Conservation (phyloP, 2,113 vertebrate genomes). For the Podilymbus podiceps region DNA sequence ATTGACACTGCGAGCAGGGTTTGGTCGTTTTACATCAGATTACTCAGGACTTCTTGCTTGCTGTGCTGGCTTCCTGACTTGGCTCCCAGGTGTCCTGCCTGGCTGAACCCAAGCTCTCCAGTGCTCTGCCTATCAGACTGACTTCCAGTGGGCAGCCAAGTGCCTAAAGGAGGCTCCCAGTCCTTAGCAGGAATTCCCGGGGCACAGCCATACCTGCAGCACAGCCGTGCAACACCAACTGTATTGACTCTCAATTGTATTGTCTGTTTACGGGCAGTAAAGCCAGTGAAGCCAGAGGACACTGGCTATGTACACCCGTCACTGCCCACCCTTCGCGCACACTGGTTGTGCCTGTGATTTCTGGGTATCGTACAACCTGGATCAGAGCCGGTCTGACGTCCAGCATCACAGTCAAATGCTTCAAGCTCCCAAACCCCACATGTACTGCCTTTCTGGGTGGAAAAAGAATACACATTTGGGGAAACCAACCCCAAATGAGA, state of each 20-base stretch:
- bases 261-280: rapidly evolving
- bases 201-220: neutral
- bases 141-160: neutral
- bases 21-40: neutral
- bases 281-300: neutral
- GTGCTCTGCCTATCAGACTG: rapidly evolving
- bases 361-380: neutral
- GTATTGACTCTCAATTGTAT: too few species aligned
- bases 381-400: too few species aligned
- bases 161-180: rapidly evolving
- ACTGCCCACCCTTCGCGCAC: rapidly evolving
- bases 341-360: neutral
- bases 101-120: neutral
- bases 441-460: neutral
- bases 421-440: rapidly evolving
- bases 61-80: neutral
- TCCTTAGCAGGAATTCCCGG: neutral
- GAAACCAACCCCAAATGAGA: neutral
- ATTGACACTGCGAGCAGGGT: rapidly evolving
- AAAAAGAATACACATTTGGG: rapidly evolving
- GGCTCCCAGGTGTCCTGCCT: rapidly evolving
- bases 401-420: neutral
- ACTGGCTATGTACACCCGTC: rapidly evolving
- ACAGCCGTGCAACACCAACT: neutral
- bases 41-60: rapidly evolving